These are phyloP conservation scores for Magallana gigas DNA, from an alignment of 1,140 invertebrate species.

Conservation along the genomic window DNA sequence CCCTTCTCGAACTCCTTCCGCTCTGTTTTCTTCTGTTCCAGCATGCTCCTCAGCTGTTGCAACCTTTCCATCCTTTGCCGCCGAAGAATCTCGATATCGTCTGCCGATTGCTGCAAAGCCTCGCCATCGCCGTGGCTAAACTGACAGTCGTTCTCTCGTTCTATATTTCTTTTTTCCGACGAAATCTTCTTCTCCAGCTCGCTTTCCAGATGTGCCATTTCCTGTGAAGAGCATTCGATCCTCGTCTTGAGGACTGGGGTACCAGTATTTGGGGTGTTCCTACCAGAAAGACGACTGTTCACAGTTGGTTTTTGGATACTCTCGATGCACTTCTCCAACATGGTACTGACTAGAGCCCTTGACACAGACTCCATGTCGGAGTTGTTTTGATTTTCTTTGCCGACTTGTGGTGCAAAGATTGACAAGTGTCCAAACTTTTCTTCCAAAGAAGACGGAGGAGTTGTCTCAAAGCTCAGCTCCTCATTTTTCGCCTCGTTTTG, in stretches of 20 bases:
- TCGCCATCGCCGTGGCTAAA: not conserved
- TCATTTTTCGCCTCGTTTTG: too few relatives aligned
- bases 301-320: not conserved
- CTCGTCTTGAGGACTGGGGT: not conserved
- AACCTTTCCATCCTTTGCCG: slow-evolving; percentile 2
- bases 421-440: slow-evolving; percentile 4
- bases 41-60: not conserved
- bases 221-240: not conserved
- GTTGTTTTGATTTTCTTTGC: not conserved
- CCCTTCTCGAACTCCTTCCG: not conserved
- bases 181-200: slow-evolving; percentile 12
- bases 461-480: not conserved
- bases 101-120: not conserved
- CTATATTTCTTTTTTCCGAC: not conserved
- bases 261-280: not conserved
- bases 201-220: not conserved
- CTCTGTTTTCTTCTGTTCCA: not conserved
- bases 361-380: not conserved
- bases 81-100: not conserved
- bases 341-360: not conserved
- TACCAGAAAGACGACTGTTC: slow-evolving; percentile 12
- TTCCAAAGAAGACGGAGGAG: not conserved
- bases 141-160: not conserved
- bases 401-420: not conserved
- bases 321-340: slow-evolving; percentile 5